Conservation (phyloP, 2,113 vertebrate genomes). For the Tragulus kanchil region DNA sequence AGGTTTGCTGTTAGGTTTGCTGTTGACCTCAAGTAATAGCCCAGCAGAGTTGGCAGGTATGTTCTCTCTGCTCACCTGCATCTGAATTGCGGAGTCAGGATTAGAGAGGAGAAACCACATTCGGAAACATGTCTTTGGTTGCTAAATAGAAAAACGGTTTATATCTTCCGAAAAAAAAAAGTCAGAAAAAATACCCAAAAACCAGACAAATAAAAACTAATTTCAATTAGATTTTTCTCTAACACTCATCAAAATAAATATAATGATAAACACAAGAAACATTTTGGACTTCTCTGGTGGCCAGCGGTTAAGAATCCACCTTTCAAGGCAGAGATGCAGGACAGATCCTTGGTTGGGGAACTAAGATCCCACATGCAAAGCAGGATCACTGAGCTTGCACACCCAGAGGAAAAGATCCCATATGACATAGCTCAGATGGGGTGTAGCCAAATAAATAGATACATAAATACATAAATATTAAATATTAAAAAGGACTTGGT, state of each 20-base stretch:
- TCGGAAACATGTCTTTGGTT: neutral
- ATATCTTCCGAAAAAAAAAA: neutral
- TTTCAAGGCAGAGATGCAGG: no score
- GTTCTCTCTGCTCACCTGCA: no score
- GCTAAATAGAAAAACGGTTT: neutral
- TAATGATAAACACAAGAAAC: neutral
- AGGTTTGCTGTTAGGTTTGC: neutral
- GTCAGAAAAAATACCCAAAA: neutral
- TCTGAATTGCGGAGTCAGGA: neutral
- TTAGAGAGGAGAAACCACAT: neutral
- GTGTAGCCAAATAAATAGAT: no score
- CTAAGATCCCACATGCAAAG: no score
- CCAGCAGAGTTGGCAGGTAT: accelerated
- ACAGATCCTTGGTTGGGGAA: no score
- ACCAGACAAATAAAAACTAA: neutral
- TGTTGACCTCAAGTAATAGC: neutral
- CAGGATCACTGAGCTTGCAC: no score
- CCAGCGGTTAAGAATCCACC: no score
- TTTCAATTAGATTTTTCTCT: neutral
- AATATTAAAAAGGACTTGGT: neutral
- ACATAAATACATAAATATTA: no score
- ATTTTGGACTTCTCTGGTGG: neutral
- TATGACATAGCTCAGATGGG: no score
- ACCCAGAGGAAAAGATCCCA: no score
- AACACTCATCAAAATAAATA: neutral